A percentile compares a stretch with the other conserved stretches of the same genome.
Conservation (phyloP, 2,888 invertebrate species). For the Timandra comae region DNA sequence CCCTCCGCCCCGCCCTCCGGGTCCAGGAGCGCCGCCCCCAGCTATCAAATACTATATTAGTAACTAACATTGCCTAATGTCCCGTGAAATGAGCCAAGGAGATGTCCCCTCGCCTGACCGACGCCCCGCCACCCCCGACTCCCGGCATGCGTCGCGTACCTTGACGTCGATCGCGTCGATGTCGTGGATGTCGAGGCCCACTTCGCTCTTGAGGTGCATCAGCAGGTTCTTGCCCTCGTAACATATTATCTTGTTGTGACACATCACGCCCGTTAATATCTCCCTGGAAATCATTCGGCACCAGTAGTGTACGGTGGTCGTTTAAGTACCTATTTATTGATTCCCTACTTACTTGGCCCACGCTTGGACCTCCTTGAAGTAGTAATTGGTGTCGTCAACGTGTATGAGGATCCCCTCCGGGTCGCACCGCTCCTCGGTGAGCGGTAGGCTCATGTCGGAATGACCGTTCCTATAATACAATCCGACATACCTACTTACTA, state of each 20-base stretch:
- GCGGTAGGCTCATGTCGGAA: conserved; percentile 50
- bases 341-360: conserved; percentile 25
- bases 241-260: conserved; percentile 42
- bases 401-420: conserved; percentile 46
- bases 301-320: too few species aligned
- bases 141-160: too few species aligned
- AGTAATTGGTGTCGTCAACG: conserved; percentile 38
- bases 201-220: conserved; percentile 38
- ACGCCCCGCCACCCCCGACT: too few species aligned
- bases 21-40: conserved; percentile 57
- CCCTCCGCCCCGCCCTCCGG: conserved; percentile 62
- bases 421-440: conserved; percentile 41
- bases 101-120: too few species aligned
- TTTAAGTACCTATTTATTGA: too few species aligned
- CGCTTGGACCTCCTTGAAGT: conserved; percentile 26
- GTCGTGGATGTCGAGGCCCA: conserved; percentile 31
- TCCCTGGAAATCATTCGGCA: conserved; percentile 33
- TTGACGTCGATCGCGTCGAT: conserved; percentile 40
- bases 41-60: too few species aligned
- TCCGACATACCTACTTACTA: too few species aligned
- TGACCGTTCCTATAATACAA: conserved; percentile 59
- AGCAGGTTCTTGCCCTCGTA: conserved; percentile 55
- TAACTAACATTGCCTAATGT: too few species aligned
- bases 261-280: conserved; percentile 27
- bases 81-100: too few species aligned